These are phyloP conservation scores for Apotomis turbidana DNA, from an alignment of 2,888 invertebrate genomes.

Conservation along the genomic window DNA sequence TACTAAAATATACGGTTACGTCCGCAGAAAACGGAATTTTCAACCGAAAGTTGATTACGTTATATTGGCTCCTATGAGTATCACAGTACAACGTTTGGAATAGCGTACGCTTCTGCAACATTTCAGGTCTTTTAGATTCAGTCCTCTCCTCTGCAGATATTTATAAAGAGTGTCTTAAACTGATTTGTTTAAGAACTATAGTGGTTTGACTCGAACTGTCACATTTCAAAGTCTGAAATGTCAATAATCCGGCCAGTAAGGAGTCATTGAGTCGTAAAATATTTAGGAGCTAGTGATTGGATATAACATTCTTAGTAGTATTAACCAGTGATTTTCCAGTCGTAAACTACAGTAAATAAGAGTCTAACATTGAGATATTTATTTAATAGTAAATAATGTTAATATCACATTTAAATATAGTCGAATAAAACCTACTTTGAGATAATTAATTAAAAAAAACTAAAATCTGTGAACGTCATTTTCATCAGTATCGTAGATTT, in stretches of 20 bases:
- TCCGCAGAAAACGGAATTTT: neutral
- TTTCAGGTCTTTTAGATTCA: neutral
- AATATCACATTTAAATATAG: too few relatives aligned
- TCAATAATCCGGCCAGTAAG: constrained; percentile 25
- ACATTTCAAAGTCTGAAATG: constrained; percentile 15
- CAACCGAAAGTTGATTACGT: neutral
- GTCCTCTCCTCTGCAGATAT: neutral
- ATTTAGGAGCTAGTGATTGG: constrained; percentile 20
- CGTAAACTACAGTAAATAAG: neutral
- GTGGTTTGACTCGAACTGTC: neutral
- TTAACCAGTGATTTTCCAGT: constrained; percentile 18
- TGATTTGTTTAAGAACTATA: constrained; percentile 1
- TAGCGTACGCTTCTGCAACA: neutral
- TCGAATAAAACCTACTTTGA: too few relatives aligned
- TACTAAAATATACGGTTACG: neutral
- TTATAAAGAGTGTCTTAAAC: constrained; percentile 2
- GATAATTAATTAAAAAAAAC: too few relatives aligned
- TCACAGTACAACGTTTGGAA: too few relatives aligned
- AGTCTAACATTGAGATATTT: too few relatives aligned
- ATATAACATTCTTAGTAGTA: constrained; percentile 5
- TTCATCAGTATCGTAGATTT: too few relatives aligned
- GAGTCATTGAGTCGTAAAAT: constrained; percentile 22
- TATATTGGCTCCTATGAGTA: neutral
- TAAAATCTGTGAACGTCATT: too few relatives aligned
- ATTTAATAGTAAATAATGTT: too few relatives aligned